phyloP scores from a whole-genome alignment of 2,113 vertebrate genomes.

The Paedocypris sp. region DNA sequence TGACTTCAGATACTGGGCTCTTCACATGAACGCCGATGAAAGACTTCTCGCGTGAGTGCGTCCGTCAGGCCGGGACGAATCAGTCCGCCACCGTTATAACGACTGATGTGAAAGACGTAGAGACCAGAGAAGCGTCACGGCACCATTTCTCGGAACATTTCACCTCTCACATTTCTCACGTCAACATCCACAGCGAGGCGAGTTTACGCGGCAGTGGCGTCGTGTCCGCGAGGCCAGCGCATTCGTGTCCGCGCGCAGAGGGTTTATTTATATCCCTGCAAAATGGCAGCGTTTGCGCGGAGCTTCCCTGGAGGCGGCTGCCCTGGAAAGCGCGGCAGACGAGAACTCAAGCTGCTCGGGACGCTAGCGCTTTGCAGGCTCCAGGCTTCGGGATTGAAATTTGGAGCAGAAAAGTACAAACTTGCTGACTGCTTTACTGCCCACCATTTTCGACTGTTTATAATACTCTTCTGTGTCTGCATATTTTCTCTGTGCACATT shows the following conservation, averaged over 20 bases:
- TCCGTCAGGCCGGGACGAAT: no score
- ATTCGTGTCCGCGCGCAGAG: conserved; percentile 31
- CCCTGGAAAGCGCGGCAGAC: conserved; percentile 20
- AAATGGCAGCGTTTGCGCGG: conserved; percentile 40
- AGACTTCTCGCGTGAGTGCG: no score
- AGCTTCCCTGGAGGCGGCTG: conserved; percentile 23
- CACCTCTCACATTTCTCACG: no score
- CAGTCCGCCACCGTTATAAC: no score
- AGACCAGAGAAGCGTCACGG: no score
- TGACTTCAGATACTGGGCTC: no score
- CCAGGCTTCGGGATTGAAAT: conserved; percentile 78
- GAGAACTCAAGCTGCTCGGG: conserved; percentile 28
- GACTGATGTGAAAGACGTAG: no score
- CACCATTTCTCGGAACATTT: no score
- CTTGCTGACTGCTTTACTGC: conserved; percentile 99
- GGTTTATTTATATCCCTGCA: conserved; percentile 35
- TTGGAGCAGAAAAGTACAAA: conserved; percentile 91
- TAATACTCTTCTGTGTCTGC: conserved; percentile 99
- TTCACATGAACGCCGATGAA: no score
- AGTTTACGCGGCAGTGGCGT: conserved; percentile 28
- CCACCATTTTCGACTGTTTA: conserved; percentile 99
- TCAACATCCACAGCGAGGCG: not conserved
- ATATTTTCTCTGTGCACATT: conserved; percentile 99
- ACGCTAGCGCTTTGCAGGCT: not conserved
- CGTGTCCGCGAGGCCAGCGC: no score